Base-by-base conservation (phyloP, 2,113 vertebrate species). In the Colinus virginianus region DNA sequence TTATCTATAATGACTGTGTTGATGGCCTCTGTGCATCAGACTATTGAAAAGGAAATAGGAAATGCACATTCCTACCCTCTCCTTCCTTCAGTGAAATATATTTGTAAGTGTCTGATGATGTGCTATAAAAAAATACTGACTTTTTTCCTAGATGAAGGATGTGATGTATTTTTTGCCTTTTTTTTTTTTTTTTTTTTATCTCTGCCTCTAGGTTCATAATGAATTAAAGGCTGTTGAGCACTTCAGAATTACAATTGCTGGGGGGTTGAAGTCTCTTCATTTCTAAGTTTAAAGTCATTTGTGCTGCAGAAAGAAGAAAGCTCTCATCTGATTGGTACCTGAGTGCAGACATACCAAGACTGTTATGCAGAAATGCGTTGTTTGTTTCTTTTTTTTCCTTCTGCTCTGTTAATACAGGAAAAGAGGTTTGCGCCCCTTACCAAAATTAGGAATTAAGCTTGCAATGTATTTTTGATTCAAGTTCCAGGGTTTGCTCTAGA, bases 201-300 rank as follows among this genome's bases (percentile, higher is more conserved):
- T 94, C 83, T 84, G 95, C 96, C 95, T 97, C 96, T 94, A 84
- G 97, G 96, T 90, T 97, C 96, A 59, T 96, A 75, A 94, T 91
- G 85, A 97, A 97, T 98, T 98, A 98, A 98, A 97, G 92, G 95
- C 96, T 96, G 93, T 76, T 82, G 94, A 97, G 81, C 96, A 74
- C 95, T 96, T 92, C 92, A 51, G 76, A 87, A 58, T 92, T 53
- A 79, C 90, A 43, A 49, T 78, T 88, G 62, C 8, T 49, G 38
- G 75, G 79, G 43, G 55, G 36, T 45, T 93, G 63, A 78, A 72
- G 94, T 86, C 95, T 97, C 93, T 95, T 97, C 95, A 94, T 97
- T 97, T 97, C 94, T 66, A 46, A 87, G 75, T 28, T 84, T 8
- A 46, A 83, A 83, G 53, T 66, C 22, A 78, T 70, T 25, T 46